These are phyloP conservation scores for Arenaria interpres DNA, from an alignment of 2,113 vertebrate species.

Conservation along the genomic window DNA sequence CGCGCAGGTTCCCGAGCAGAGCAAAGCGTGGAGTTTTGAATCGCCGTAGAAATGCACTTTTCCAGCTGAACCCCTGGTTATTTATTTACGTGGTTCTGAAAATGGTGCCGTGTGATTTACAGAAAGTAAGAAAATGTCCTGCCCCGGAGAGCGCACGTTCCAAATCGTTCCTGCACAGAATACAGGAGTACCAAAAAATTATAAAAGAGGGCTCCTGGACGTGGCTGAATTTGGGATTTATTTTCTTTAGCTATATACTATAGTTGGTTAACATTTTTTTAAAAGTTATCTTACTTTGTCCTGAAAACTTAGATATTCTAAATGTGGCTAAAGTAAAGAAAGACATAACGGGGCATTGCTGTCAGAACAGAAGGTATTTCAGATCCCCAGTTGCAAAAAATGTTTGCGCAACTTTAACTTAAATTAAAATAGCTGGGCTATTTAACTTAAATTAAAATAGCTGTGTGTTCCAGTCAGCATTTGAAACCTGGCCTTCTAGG, in stretches of 20 bases:
- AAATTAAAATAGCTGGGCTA: not conserved
- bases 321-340: not conserved
- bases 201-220: not conserved
- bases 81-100: slow-evolving; percentile 14
- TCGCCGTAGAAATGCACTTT: not conserved
- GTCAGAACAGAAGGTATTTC: not conserved
- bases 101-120: not conserved
- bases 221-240: not conserved
- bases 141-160: not conserved
- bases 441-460: slow-evolving; percentile 15
- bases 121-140: not conserved
- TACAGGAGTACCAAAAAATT: not conserved
- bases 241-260: not conserved
- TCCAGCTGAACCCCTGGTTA: not conserved
- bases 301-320: not conserved
- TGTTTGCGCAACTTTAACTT: not conserved
- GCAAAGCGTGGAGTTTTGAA: not conserved
- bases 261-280: not conserved
- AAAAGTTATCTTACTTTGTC: not conserved
- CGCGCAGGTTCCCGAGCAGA: not conserved
- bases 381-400: not conserved
- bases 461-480: not conserved
- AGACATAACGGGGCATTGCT: not conserved
- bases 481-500: slow-evolving; percentile 14
- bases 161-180: not conserved